Evolutionary conservation across 2,113 vertebrate genomes (phyloP), one percentile per base, ranked within the genome.

Genomic region (Thinocorus orbignyianus): DNA sequence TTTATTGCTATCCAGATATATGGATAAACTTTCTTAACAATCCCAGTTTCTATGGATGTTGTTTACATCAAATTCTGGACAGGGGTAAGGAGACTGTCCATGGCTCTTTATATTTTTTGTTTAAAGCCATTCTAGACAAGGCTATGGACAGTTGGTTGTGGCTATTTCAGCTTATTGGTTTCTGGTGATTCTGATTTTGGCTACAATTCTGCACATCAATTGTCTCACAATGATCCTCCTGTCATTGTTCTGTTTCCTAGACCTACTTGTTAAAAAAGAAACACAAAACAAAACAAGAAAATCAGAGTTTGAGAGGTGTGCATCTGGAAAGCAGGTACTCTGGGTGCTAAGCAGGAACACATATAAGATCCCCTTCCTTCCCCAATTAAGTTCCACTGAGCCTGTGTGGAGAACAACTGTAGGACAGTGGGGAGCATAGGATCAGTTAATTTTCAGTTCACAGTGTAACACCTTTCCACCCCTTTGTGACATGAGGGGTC

Each of bases 1-100:
- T 98, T 98, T 98, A 98, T 98, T 98, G 98, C 98, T 98, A 98
- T 99, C 99, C 98, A 98, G 98, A 98, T 99, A 95, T 98, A 98
- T 99, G 98, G 98, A 99, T 99, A 98, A 98, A 98, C 98, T 98
- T 98, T 98, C 98, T 98, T 98, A 98, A 98, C 98, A 97, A 97
- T 98, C 98, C 97, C 97, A 97, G 96, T 98, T 98, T 98, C 98
- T 98, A 98, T 97, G 97, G 98, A 98, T 86, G 95, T 98, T 98
- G 98, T 98, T 98, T 98, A 98, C 98, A 98, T 98, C 98, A 97
- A 92, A 97, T 97, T 94, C 96, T 98, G 98, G 98, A 98, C 97
- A 97, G 98, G 97, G 98, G 97, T 98, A 98, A 98, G 97, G 96
- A 98, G 78, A 80, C 94, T 95, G 97, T 98, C 97, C 96, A 97